Conservation (phyloP, 2,113 vertebrate genomes). For the Peromyscus polionotus region DNA sequence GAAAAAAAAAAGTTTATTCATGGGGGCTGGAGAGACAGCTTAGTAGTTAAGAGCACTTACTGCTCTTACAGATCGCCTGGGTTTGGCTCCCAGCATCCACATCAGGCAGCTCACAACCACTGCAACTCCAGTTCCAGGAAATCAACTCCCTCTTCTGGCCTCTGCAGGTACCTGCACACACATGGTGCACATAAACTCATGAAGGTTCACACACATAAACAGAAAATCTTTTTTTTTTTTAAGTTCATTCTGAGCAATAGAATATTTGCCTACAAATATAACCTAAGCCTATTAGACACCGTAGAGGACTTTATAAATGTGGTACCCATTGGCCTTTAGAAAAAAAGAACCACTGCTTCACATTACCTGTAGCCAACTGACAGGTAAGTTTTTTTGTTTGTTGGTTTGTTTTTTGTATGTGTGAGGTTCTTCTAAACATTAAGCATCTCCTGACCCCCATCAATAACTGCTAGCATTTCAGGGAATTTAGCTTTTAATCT, state of each 20-base stretch:
- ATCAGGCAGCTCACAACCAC: not conserved
- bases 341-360: not conserved
- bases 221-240: not conserved
- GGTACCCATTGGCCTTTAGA: fast-evolving
- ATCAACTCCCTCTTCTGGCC: not conserved
- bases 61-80: not conserved
- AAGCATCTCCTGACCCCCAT: not conserved
- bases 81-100: not conserved
- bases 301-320: not conserved
- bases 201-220: not conserved
- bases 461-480: not conserved
- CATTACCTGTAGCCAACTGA: not conserved
- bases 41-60: not conserved
- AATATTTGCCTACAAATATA: not conserved
- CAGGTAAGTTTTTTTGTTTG: not conserved
- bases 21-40: not conserved
- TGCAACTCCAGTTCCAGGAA: not conserved
- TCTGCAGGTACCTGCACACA: not conserved
- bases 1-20: not conserved
- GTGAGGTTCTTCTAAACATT: not conserved
- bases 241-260: not conserved
- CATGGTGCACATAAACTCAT: not conserved
- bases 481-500: not conserved
- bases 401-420: not conserved
- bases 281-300: not conserved